phyloP scores from a whole-genome alignment of 1,140 invertebrate species.

The Argopecten irradians region DNA sequence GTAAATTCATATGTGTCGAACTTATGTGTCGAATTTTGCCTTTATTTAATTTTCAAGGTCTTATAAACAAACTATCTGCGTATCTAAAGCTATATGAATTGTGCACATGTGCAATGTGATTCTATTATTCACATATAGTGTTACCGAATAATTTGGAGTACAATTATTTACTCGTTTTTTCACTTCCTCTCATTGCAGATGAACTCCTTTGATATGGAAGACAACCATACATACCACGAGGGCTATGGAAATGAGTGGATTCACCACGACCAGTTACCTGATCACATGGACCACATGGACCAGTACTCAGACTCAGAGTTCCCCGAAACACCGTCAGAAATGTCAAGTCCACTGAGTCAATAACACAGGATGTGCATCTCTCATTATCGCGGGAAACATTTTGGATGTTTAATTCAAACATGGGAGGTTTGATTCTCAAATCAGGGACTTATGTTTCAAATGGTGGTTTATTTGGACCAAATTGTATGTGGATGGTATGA shows the following conservation, averaged over 20 bases:
- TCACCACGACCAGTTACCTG: slow-evolving; percentile 39
- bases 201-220: slow-evolving; percentile 65
- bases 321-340: slow-evolving; percentile 74
- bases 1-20: too few species aligned
- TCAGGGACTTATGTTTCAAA: slow-evolving; percentile 40
- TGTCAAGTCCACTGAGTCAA: slow-evolving; percentile 76
- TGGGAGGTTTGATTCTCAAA: slow-evolving; percentile 52
- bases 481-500: slow-evolving; percentile 11
- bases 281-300: slow-evolving; percentile 49
- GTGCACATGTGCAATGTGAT: too few species aligned
- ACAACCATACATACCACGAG: slow-evolving; percentile 45
- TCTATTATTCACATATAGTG: too few species aligned
- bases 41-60: too few species aligned
- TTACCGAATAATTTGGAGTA: too few species aligned
- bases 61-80: too few species aligned
- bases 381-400: not conserved
- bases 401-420: slow-evolving; percentile 7
- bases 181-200: slow-evolving; percentile 55
- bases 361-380: slow-evolving; percentile 54
- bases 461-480: slow-evolving; percentile 21
- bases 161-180: too few species aligned
- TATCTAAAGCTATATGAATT: too few species aligned
- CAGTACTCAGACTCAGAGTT: slow-evolving; percentile 72
- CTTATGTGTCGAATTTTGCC: too few species aligned
- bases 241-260: slow-evolving; percentile 45